Base-by-base conservation (phyloP, 2,888 invertebrate genomes). In the Leucania comma region DNA sequence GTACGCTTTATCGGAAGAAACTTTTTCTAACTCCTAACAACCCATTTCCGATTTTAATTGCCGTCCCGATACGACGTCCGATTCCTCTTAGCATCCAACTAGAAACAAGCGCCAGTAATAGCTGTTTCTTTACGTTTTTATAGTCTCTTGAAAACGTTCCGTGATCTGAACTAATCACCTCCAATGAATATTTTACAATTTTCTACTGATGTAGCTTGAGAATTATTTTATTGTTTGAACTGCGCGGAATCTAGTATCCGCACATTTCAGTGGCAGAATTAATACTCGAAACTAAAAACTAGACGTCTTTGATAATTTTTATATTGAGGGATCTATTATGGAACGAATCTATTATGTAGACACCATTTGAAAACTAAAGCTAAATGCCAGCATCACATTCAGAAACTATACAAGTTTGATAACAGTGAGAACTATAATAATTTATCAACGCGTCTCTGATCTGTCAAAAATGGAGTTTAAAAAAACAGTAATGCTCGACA, bases 11-110 rank as follows among this genome's bases (percentile, higher is more conserved):
- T 76, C 51, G n/a, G 24, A 38, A 9, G 35, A 53, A 77, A 62
- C 48, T 62, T 58, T 51, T 77, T 78, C 17, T 26, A 42, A n/a
- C 38, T 68, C 51, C 26, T 53, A 70, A 65, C 48, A 69, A 71
- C 35, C 63, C 61, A 69, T 58, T 83, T 58, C 62, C 12, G 29
- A 67, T 72, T 68, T 80, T 82, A 74, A 77, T 77, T 70, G 73
- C 68, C 58, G 66, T 65, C 56, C 57, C 72, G 66, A 78, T 65
- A 68, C 65, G 65, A 77, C 50, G 65, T 60, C 46, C 8, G 68
- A 73, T 73, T 65, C 57, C 56, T 53, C 68, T 59, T 68, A 61
- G 72, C 58, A 51, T 69, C 42, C 42, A 20, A 50, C 29, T 53
- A 20, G 56, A 56, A 60, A 26, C 65, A 63, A 72, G 71, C 50